Base-by-base conservation (phyloP, 2,113 vertebrate genomes). In the Gymnobelideus leadbeateri region DNA sequence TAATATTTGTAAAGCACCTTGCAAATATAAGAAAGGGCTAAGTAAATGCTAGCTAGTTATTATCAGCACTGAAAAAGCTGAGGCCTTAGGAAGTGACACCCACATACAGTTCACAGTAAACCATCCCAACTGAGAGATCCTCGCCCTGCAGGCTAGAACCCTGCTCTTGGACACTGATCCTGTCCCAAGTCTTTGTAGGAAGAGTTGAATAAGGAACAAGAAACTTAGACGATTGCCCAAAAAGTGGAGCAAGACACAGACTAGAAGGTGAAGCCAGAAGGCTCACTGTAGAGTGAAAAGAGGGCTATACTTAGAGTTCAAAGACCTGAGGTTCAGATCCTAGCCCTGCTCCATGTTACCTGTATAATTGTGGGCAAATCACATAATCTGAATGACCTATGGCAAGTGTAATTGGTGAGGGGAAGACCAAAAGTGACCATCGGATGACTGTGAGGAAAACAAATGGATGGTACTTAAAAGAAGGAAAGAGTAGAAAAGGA, bases 391-490 rank as follows among this genome's bases (percentile, higher is more conserved):
- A 19, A 52, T 92, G 77, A 90, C 52, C 21, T 84, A 84, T 1
- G 14, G 37, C 37, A n/a, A 57, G 52, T 51, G 90, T 19, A 92
- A 90, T 92, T 93, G 92, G 91, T 94, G 68, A 93, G 0, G 49
- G 55, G 37, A 55, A 94, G 94, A 96, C 52, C 84, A 89, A 10
- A 50, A 1, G 0, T 84, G 14, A 91, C 23, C 31, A 61, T 4
- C 0, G 31, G 54, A 93, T 92, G 89, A 21, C 49, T 89, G 37
- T 7, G 7, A 23, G 47, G 12, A 91, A 8, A 5, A 5, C 90
- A 94, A 93, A 49, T 24, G 51, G 19, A 95, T 26, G 0, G 14
- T 54, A 93, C 90, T 94, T 90, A 93, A 5, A 89, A 91, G 12
- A 68, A 37, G 51, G 12, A 77, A 91, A 6, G 21, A 11, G 6